These are phyloP conservation scores for Chrysomela aeneicollis DNA, from an alignment of 2,888 invertebrate species.

Conservation along the genomic window DNA sequence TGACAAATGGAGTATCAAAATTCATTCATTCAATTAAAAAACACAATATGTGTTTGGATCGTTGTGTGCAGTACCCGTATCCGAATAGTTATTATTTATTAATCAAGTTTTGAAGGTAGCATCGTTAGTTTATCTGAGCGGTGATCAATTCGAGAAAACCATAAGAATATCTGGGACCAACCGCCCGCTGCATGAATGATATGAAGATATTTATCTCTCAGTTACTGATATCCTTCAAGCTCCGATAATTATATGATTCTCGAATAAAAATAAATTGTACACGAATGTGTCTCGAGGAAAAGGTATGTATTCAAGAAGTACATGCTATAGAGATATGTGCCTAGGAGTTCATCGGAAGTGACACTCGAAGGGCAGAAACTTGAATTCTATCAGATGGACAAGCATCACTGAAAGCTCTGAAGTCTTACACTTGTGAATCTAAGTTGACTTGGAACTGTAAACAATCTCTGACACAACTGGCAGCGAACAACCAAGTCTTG, in stretches of 20 bases:
- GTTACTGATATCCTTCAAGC: constrained; percentile 37
- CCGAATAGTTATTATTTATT: constrained; percentile 40
- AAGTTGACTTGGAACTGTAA: too few relatives aligned
- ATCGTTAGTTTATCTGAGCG: constrained; percentile 39
- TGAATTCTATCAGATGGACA: too few relatives aligned
- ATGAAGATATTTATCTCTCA: constrained; percentile 42
- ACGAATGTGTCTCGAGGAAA: not conserved
- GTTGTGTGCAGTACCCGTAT: constrained; percentile 32
- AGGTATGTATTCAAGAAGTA: too few relatives aligned
- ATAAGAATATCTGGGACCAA: constrained; percentile 25
- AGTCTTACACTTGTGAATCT: too few relatives aligned
- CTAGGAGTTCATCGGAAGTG: too few relatives aligned
- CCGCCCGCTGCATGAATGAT: constrained; percentile 41
- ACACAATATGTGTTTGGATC: constrained; percentile 37
- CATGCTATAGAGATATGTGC: too few relatives aligned
- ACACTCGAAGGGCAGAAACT: too few relatives aligned
- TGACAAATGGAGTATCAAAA: constrained; percentile 39
- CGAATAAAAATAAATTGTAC: constrained; percentile 32
- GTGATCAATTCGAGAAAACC: constrained; percentile 36
- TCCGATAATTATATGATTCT: constrained; percentile 37
- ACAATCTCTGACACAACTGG: too few relatives aligned
- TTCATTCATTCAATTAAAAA: constrained; percentile 40
- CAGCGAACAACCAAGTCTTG: too few relatives aligned
- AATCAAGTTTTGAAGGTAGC: constrained; percentile 37
- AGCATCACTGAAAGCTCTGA: too few relatives aligned